phyloP scores from a whole-genome alignment of 1,140 invertebrate genomes.

The Conus betulinus region DNA sequence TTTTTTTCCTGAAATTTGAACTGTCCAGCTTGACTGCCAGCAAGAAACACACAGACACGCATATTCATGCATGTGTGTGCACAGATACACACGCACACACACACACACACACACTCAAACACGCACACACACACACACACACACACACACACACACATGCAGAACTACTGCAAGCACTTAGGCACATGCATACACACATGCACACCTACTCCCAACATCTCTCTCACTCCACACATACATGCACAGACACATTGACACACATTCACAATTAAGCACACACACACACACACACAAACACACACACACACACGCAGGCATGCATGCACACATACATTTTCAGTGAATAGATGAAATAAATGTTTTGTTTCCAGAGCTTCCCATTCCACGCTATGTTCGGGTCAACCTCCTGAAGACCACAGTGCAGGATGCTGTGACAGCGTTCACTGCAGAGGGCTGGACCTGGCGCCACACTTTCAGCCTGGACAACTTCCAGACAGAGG shows the following conservation, averaged over 20 bases:
- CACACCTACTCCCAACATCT: too few species aligned
- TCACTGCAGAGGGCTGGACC: constrained; percentile 59
- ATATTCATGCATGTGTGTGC: too few species aligned
- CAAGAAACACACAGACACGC: too few species aligned
- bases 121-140: not conserved
- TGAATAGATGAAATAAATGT: not conserved
- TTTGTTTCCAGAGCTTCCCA: constrained; percentile 33
- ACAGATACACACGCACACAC: too few species aligned
- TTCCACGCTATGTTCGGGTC: constrained; percentile 89
- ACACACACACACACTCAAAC: too few species aligned
- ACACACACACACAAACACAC: not conserved
- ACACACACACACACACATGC: constrained; percentile 21
- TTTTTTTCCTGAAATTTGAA: too few species aligned
- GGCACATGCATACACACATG: constrained; percentile 3
- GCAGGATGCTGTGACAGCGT: constrained; percentile 76
- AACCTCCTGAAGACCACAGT: constrained; percentile 86
- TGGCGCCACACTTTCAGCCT: constrained; percentile 25
- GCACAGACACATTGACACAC: not conserved
- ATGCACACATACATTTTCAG: not conserved
- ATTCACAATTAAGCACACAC: too few species aligned
- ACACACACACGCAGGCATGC: not conserved
- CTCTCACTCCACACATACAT: constrained; percentile 17
- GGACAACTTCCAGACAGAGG: constrained; percentile 22
- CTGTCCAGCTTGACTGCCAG: too few species aligned
- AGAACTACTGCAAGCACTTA: too few species aligned